Percentiles rank a stretch among this genome's conserved stretches.
Conservation (phyloP, 2,888 invertebrate genomes). For the Drosophila tripunctata region DNA sequence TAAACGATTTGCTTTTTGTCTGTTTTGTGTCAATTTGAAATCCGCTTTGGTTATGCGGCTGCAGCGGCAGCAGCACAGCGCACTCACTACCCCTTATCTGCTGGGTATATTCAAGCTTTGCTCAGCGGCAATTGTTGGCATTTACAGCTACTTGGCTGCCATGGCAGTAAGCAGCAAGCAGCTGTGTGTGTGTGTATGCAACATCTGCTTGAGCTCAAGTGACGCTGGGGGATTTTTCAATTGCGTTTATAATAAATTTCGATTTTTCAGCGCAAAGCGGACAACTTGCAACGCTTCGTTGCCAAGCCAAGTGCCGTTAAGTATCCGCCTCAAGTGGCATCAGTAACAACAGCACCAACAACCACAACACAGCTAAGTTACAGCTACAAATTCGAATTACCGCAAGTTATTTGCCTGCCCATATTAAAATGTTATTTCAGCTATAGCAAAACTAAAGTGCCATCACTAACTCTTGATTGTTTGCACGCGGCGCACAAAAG, state of each 20-base stretch:
- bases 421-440: slow-evolving; percentile 6
- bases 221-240: slow-evolving; percentile 75
- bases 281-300: slow-evolving; percentile 29
- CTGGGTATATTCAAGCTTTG: slow-evolving; percentile 43
- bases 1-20: slow-evolving; percentile 78
- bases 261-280: slow-evolving; percentile 73
- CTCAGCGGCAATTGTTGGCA: slow-evolving; percentile 70
- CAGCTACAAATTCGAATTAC: slow-evolving; percentile 2
- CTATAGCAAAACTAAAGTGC: slow-evolving; percentile 4
- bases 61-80: slow-evolving; percentile 17
- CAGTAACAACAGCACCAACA: slow-evolving; percentile 16
- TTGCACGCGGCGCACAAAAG: slow-evolving; percentile 21
- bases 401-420: not conserved
- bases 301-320: slow-evolving; percentile 41
- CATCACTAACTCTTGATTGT: slow-evolving; percentile 6
- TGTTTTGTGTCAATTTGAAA: slow-evolving; percentile 79
- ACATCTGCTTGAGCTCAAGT: slow-evolving; percentile 60
- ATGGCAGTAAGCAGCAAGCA: slow-evolving; percentile 35
- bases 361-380: not conserved
- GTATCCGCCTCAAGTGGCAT: slow-evolving; percentile 48
- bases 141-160: slow-evolving; percentile 76
- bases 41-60: slow-evolving; percentile 75
- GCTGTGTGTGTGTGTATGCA: slow-evolving; percentile 2
- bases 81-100: not conserved
- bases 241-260: slow-evolving; percentile 78